Evolutionary conservation across 2,113 vertebrate genomes (phyloP).

Genomic region (Pseudorasbora parva): DNA sequence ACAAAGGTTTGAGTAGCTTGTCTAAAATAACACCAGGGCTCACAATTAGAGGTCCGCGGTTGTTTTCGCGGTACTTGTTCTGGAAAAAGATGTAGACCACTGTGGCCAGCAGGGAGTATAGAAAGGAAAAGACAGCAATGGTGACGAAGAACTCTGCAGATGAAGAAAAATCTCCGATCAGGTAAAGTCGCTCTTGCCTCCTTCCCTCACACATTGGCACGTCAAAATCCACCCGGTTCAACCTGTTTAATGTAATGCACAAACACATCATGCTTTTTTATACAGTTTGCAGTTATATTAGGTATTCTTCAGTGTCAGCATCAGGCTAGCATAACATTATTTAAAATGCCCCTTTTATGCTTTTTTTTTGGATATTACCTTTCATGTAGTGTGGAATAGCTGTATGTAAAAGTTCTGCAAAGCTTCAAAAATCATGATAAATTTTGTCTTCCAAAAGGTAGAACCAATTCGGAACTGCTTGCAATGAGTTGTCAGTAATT

Average conservation of each 20-base stretch:
- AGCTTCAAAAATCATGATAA: no score
- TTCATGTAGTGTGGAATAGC: no score
- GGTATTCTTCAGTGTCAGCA: background rate
- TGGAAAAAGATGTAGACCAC: constrained; percentile 96
- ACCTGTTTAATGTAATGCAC: constrained; percentile 72
- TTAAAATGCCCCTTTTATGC: background rate
- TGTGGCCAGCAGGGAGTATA: constrained; percentile 92
- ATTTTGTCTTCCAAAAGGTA: no score
- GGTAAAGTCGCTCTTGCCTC: constrained; percentile 83
- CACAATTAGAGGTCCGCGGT: constrained; percentile 91
- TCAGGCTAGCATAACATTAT: background rate
- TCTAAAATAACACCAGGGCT: constrained; percentile 68
- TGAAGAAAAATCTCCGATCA: constrained; percentile 95
- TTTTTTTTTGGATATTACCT: no score
- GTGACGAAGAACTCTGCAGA: constrained; percentile 98
- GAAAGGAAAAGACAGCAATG: constrained; percentile 93
- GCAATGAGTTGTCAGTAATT: no score
- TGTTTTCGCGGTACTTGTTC: constrained; percentile 95
- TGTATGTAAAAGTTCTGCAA: no score
- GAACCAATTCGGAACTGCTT: no score
- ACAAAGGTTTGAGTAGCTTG: background rate
- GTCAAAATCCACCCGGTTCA: constrained; percentile 93
- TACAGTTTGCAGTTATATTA: background rate
- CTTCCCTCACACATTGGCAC: constrained; percentile 89
- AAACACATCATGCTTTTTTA: background rate